Base-by-base conservation (phyloP, 2,888 invertebrate species). In the Glaucopsyche alexis region DNA sequence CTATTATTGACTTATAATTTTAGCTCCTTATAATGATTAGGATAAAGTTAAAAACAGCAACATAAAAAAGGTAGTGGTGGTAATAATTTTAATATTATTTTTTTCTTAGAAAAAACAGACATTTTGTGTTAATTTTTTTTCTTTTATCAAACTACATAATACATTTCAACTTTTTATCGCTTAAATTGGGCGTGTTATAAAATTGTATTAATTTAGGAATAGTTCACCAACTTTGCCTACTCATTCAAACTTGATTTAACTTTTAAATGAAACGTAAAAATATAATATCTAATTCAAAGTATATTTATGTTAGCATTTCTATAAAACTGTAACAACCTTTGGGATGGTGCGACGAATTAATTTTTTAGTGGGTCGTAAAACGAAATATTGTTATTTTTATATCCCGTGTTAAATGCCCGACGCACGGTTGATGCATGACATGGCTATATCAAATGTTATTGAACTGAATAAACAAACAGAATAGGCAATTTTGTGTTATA, bases 291-390 rank as follows among this genome's bases (percentile, higher is more conserved):
- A 13, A 60, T 4, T 6, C 29, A 19, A 55, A 55, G 7, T n/a
- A 50, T 55, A 19, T 11, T 19, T 47, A 1, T 47, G 11, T 7
- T 11, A 6, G 14, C 13, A 60, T 60, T 60, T 7, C 6, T 29
- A 60, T 13, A 69, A 47, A 49, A 69, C 7, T 49, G 49, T 49
- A 69, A 69, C 38, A 69, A 49, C 47, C 38, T 7, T 8, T 11
- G 29, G 19, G 47, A 45, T 45, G 45, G 45, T 13, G 13, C 75
- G 74, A 79, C 75, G 74, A 79, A 83, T 84, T 80, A 82, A 82
- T 83, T 78, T 82, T 85, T 86, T 81, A 85, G 80, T 80, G 80
- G 79, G 74, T 83, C 84, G 80, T 87, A 85, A 87, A 75, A 73
- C 74, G 71, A 75, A 84, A 82, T 79, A 82, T 82, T 78, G 77